Base-by-base conservation (phyloP, 2,797 vertebrate species). In the Liasis olivaceus region DNA sequence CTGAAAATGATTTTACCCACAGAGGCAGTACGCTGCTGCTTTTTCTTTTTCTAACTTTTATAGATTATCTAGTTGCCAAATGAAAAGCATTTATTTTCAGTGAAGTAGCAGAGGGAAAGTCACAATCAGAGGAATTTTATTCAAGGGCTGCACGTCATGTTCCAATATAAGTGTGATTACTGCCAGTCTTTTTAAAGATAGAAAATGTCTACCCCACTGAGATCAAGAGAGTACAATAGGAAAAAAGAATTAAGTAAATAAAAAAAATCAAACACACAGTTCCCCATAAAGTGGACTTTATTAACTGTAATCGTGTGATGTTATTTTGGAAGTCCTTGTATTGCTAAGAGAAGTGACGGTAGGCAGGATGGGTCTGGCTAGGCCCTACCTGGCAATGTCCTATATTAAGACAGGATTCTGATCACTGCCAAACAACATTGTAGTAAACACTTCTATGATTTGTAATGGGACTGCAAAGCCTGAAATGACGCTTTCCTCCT, bases 231-330 rank as follows among this genome's bases (percentile, higher is more conserved):
- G 84, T 0, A 63, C 64, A 60, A 54, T 42, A 87, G 54, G 89
- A 95, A 93, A 42, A 87, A 81, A 89, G 1, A 59, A 72, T 24
- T 14, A 89, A 56, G 51, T 20, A 15, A 89, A 89, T 7, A 54
- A 54, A 54, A 7, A 8, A 54, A 54, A 54, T 7, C 6, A 54
- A 54, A 54, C 1, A 7, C 51, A 54, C 5, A 54, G 7, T 13
- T 3, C 5, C 87, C 26, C 42, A 7, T 17, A 88, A 36, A 36
- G 51, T 2, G 3, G 31, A 2, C 42, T 12, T 24, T 47, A 89
- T 66, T 28, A 26, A 89, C 2, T 54, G 26, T 1, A 54, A 17
- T 12, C 3, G 4, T 5, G 26, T 26, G 31, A 54, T 14, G 15
- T 15, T 28, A 31, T 28, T 13, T n/a, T 62, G 20, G 66, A 60